Conservation (phyloP, 2,113 vertebrate species). For the Chaetodon auriga region DNA sequence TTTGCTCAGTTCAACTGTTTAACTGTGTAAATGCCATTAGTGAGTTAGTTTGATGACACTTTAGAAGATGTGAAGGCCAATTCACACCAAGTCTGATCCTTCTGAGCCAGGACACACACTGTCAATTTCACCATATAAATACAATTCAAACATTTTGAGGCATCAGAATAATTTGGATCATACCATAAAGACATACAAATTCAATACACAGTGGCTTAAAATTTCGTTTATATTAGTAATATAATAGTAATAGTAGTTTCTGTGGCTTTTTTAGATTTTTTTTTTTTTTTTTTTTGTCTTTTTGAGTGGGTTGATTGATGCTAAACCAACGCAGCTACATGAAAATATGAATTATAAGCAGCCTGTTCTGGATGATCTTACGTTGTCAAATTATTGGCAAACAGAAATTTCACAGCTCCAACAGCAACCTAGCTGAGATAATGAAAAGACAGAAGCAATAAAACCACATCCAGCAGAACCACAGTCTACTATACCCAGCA, state of each 20-base stretch:
- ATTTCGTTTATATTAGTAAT: no score
- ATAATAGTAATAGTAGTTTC: not conserved
- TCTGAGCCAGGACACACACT: no score
- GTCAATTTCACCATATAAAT: not conserved
- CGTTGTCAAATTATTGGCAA: not conserved
- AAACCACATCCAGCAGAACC: conserved; percentile 27
- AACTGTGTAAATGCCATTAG: not conserved
- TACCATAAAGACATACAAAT: not conserved
- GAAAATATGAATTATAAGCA: not conserved
- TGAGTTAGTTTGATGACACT: not conserved
- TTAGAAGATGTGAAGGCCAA: not conserved
- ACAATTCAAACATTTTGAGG: not conserved
- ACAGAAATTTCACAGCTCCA: conserved; percentile 16
- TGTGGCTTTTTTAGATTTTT: not conserved
- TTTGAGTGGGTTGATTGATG: not conserved
- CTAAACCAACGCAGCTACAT: not conserved
- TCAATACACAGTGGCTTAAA: no score
- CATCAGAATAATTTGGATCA: not conserved
- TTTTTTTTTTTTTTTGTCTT: not conserved
- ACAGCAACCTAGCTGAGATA: conserved; percentile 24
- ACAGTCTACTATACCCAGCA: conserved; percentile 18
- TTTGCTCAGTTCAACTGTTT: no score
- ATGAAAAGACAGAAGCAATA: conserved; percentile 62
- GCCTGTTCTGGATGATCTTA: not conserved
- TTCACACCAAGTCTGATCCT: not conserved